These are phyloP conservation scores for Campylomormyrus numenius DNA, from an alignment of 2,113 vertebrate species.

Conservation along the genomic window DNA sequence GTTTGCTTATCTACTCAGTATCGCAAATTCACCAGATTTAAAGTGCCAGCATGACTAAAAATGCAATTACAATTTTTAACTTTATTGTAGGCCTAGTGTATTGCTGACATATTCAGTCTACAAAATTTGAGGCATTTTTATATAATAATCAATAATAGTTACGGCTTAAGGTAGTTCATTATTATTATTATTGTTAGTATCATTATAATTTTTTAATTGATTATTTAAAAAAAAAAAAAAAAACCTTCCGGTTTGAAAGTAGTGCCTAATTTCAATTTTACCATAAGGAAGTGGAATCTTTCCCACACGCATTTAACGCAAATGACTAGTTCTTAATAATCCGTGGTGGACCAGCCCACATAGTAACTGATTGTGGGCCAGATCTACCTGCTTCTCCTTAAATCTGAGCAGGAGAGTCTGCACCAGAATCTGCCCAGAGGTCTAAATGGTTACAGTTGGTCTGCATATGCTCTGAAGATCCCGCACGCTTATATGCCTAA, in stretches of 20 bases:
- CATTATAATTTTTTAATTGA: not conserved
- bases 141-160: not conserved
- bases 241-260: not conserved
- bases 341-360: not conserved
- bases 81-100: not conserved
- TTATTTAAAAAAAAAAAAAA: not conserved
- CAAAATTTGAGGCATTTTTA: not conserved
- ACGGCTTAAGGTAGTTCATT: not conserved
- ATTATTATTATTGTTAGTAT: not conserved
- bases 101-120: not conserved
- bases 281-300: not conserved
- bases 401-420: not conserved
- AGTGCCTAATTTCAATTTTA: not conserved
- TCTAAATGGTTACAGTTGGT: not conserved
- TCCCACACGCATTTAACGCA: not conserved
- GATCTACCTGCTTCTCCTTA: not conserved
- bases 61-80: not conserved
- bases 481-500: not conserved
- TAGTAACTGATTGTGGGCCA: not conserved
- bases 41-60: not conserved
- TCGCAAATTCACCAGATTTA: not conserved
- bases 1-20: not conserved
- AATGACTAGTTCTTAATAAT: not conserved
- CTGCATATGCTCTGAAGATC: not conserved
- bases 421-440: too few species aligned